These are phyloP conservation scores for Agriotes lineatus DNA, from an alignment of 2,888 invertebrate genomes.

Conservation along the genomic window DNA sequence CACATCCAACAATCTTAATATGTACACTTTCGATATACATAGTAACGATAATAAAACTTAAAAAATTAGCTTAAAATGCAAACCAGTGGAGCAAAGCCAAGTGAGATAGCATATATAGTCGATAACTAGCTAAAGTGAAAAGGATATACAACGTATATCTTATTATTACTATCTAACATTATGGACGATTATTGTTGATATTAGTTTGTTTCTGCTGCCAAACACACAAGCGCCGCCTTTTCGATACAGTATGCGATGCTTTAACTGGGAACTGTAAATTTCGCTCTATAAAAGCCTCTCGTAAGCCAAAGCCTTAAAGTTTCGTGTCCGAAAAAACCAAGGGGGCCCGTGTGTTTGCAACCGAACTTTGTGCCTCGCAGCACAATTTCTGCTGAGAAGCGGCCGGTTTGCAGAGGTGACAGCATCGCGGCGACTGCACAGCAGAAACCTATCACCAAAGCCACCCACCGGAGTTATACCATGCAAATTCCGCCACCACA, in stretches of 20 bases:
- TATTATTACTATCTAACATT: conserved; percentile 58
- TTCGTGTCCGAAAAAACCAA: conserved; percentile 8
- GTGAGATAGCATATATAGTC: conserved; percentile 46
- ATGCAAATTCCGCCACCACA: conserved; percentile 8
- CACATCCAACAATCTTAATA: conserved; percentile 29
- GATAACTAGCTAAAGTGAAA: conserved; percentile 58
- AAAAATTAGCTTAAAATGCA: conserved; percentile 11
- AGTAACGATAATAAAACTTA: conserved; percentile 11
- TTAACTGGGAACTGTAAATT: not conserved
- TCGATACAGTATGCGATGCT: too few species aligned
- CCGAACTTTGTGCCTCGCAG: conserved; percentile 35
- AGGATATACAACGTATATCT: conserved; percentile 50
- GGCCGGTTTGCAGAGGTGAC: not conserved
- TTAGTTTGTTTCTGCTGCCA: conserved; percentile 48
- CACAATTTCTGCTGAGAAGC: conserved; percentile 27
- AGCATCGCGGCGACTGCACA: not conserved
- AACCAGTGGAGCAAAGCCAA: conserved; percentile 42
- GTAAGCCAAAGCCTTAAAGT: conserved; percentile 13
- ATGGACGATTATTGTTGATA: conserved; percentile 65
- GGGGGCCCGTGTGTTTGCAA: conserved; percentile 36
- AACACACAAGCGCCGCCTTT: conserved; percentile 34
- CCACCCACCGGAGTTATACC: conserved; percentile 31
- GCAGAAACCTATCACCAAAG: conserved; percentile 31
- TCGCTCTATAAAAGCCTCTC: not conserved
- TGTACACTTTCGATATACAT: conserved; percentile 34